A percentile compares a stretch with the other conserved stretches of the same genome.
Evolutionary conservation across 2,888 invertebrate genomes (phyloP).

Genomic region (Eupithecia subfuscata): DNA sequence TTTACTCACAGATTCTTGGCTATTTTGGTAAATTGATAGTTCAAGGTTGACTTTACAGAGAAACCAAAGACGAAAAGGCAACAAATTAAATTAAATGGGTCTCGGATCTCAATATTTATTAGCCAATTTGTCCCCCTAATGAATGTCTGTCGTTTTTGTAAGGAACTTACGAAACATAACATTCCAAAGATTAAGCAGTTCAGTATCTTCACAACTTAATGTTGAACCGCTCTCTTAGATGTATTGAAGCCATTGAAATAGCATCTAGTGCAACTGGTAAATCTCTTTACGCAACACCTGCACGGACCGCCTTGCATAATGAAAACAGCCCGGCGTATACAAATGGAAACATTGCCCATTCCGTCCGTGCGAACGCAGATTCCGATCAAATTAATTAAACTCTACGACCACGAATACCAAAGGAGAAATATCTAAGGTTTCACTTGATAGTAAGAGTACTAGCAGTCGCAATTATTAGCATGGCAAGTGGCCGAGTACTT

Average conservation of each 20-base stretch:
- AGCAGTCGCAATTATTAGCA: slow-evolving; percentile 6
- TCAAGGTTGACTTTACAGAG: background rate
- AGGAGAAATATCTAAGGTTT: slow-evolving; percentile 41
- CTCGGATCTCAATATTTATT: background rate
- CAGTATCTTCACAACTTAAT: background rate
- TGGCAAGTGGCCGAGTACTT: slow-evolving; percentile 2
- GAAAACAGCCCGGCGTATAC: slow-evolving; percentile 29
- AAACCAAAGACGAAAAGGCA: background rate
- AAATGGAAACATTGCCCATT: slow-evolving; percentile 38
- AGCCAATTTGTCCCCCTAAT: background rate
- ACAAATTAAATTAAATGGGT: background rate
- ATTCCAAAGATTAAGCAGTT: background rate
- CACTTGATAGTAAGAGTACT: slow-evolving; percentile 3
- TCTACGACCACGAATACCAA: slow-evolving; percentile 47
- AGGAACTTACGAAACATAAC: background rate
- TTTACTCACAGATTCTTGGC: background rate
- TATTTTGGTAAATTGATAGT: background rate
- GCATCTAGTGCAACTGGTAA: slow-evolving; percentile 29
- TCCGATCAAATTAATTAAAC: slow-evolving; percentile 58
- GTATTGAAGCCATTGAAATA: slow-evolving; percentile 4
- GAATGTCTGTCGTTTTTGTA: background rate
- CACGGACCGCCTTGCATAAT: slow-evolving; percentile 42
- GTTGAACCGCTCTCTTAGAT: background rate
- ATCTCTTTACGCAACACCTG: slow-evolving; percentile 37
- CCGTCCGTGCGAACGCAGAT: slow-evolving; percentile 42